Conservation (phyloP, 2,113 vertebrate genomes). For the Sceloporus undulatus region DNA sequence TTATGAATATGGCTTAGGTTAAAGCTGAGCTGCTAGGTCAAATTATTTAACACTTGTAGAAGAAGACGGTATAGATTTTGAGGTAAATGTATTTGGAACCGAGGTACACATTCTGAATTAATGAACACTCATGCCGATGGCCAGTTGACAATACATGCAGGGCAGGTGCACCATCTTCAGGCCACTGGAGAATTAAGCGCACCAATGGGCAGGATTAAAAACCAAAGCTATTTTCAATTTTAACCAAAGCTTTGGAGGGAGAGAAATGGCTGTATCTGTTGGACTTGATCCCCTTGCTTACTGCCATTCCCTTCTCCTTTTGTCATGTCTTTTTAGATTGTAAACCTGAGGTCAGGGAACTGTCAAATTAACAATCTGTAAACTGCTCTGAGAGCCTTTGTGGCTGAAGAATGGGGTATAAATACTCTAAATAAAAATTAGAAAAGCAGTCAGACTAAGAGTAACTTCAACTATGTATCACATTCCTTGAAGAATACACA, state of each 20-base stretch:
- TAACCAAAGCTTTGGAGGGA: background rate
- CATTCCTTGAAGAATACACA: background rate
- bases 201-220: background rate
- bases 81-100: background rate
- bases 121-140: background rate
- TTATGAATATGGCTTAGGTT: slow-evolving; percentile 13
- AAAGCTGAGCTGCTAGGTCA: slow-evolving; percentile 9
- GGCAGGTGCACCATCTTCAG: slow-evolving; percentile 69
- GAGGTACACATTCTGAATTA: background rate
- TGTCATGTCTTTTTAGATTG: too few relatives aligned
- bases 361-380: too few relatives aligned
- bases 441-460: background rate
- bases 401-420: too few relatives aligned
- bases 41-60: background rate
- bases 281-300: too few relatives aligned
- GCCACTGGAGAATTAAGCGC: slow-evolving; percentile 12
- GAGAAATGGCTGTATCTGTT: too few relatives aligned
- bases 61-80: background rate
- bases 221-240: background rate
- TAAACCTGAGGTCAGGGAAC: too few relatives aligned
- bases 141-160: background rate
- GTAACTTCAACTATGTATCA: background rate
- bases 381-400: too few relatives aligned
- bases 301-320: too few relatives aligned
- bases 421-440: background rate